phyloP scores from a whole-genome alignment of 2,888 invertebrate genomes.

The Chrysolina oricalcia region DNA sequence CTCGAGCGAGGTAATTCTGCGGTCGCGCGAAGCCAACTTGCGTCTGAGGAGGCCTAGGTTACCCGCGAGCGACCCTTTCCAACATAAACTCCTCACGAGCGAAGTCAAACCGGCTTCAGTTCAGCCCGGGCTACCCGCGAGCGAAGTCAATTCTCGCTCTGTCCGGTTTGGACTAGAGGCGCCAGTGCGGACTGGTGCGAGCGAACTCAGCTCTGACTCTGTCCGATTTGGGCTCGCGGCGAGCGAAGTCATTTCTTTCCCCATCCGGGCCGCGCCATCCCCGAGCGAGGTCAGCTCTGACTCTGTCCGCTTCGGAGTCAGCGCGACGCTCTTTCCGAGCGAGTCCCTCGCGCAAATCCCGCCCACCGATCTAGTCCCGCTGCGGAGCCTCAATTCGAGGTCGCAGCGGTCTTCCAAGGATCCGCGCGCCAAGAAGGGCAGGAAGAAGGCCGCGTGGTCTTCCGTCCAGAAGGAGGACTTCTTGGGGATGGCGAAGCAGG shows the following conservation, averaged over 20 bases:
- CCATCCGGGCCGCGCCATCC: not conserved
- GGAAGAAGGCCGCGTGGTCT: conserved; percentile 47
- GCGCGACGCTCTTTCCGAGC: conserved; percentile 48
- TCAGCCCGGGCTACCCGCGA: not conserved
- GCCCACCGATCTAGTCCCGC: conserved; percentile 52
- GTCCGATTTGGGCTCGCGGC: not conserved
- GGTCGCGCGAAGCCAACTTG: not conserved
- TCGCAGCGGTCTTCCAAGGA: conserved; percentile 46
- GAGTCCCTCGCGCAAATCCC: conserved; percentile 58
- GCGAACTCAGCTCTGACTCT: not conserved
- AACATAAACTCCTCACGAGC: not conserved
- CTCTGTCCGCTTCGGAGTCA: not conserved
- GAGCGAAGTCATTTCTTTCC: not conserved
- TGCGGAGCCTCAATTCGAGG: conserved; percentile 42
- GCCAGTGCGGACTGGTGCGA: too few species aligned
- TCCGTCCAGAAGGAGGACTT: conserved; percentile 73
- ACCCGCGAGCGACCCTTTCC: not conserved
- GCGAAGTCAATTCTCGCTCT: not conserved
- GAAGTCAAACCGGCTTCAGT: not conserved
- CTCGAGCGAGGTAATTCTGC: too few species aligned
- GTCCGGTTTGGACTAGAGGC: not conserved
- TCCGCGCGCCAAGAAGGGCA: conserved; percentile 27
- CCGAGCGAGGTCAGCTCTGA: not conserved
- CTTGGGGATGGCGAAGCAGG: conserved; percentile 78
- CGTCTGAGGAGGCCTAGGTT: not conserved